Evolutionary conservation across 2,888 invertebrate species (phyloP), one percentile per base, ranked within the genome.

Genomic region (Coecobrya sp.): DNA sequence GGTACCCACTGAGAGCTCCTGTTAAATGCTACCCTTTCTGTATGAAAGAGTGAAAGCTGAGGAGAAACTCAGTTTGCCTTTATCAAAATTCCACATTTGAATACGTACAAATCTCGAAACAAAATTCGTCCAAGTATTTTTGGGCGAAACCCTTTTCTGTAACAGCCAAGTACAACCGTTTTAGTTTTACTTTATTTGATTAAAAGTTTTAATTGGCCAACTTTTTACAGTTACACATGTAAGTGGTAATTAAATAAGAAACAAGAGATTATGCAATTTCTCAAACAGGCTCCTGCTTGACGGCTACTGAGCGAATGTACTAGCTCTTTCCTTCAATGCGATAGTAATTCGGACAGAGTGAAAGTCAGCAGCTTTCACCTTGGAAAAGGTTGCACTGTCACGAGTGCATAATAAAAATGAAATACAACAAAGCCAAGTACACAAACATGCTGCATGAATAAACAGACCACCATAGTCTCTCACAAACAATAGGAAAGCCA

Each of bases 311-410:
- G n/a, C 65, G 30, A 30, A 1, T 49, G 11, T 13, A 13, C 49
- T 42, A 7, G 49, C 30, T 22, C 4, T 62, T 25, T 22, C 7
- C 11, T 25, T 62, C 19, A 27, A 25, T 62, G 22, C 19, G 25
- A 30, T 27, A 16, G 65, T 13, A 27, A 13, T 65, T 10, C 65
- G 30, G 30, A 30, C 68, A 70, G 3, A 73, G 73, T 73, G 73
- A 73, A 73, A 73, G 73, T 73, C 73, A 27, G 19, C 11, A 22
- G 42, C 73, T 8, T 73, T 73, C 73, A 73, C 73, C 73, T 73
- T 73, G 45, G 10, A 45, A 73, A 19, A 73, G 45, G 73, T 73
- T 73, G 42, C 10, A 45, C 19, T 73, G 73, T 22, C 73, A 45
- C 45, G 45, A 45, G 19, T 22, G 45, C 45, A 73, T 8, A 27